These are phyloP conservation scores for Tachina fera DNA, from an alignment of 2,888 invertebrate species.

Conservation along the genomic window DNA sequence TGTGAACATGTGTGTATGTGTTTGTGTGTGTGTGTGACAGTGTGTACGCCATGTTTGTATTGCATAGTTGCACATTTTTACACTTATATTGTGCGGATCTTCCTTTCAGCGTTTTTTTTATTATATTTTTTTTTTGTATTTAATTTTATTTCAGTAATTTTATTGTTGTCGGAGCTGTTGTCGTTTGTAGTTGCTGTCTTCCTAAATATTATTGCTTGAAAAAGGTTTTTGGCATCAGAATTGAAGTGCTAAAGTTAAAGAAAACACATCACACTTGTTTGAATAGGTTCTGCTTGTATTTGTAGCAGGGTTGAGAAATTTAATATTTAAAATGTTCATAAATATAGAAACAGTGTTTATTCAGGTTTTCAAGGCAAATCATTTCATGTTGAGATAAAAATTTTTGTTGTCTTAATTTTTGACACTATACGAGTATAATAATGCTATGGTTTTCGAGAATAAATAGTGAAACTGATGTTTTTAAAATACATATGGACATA, in stretches of 20 bases:
- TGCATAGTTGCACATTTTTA: constrained; percentile 67
- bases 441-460: too few relatives aligned
- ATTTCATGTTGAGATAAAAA: too few relatives aligned
- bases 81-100: constrained; percentile 62
- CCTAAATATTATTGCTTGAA: constrained; percentile 36
- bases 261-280: constrained; percentile 65
- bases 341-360: neutral
- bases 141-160: constrained; percentile 59
- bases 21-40: neutral
- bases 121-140: constrained; percentile 22
- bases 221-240: constrained; percentile 58
- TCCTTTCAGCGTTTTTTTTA: constrained; percentile 23
- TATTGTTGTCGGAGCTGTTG: constrained; percentile 52
- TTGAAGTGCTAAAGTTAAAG: constrained; percentile 67
- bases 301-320: constrained; percentile 15
- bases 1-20: neutral
- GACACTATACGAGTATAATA: too few relatives aligned
- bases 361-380: too few relatives aligned
- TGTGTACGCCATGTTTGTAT: constrained; percentile 71
- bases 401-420: too few relatives aligned
- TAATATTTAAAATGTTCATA: neutral
- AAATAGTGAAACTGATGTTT: too few relatives aligned
- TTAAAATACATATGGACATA: too few relatives aligned
- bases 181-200: constrained; percentile 52
- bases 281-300: constrained; percentile 1